Conservation (phyloP, 2,113 vertebrate genomes). For the Tragelaphus scriptus region DNA sequence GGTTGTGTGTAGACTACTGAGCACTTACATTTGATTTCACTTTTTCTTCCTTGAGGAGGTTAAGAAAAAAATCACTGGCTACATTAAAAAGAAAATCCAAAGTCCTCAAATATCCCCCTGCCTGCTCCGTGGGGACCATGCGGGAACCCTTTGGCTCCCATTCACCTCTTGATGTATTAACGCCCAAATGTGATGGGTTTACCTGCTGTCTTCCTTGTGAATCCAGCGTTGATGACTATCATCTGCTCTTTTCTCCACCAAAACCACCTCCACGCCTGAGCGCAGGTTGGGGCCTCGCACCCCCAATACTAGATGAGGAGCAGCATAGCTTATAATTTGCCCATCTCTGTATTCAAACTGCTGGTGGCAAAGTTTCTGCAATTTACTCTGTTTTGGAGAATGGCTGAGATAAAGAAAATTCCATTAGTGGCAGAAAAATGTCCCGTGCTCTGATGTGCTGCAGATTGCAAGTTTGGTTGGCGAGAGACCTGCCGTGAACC, state of each 20-base stretch:
- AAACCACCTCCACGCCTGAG: slow-evolving; percentile 24
- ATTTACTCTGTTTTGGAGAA: slow-evolving; percentile 1
- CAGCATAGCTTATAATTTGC: slow-evolving; percentile 34
- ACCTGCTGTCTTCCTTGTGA: slow-evolving; percentile 56
- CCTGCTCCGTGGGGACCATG: background rate
- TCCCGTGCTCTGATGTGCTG: background rate
- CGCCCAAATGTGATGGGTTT: rapidly evolving
- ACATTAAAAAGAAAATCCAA: background rate
- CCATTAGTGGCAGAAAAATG: background rate
- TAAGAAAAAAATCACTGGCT: background rate
- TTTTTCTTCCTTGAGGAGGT: background rate
- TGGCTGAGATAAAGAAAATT: slow-evolving; percentile 57
- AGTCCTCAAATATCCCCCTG: background rate
- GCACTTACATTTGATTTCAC: background rate
- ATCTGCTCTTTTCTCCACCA: slow-evolving; percentile 40
- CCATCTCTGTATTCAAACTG: slow-evolving; percentile 70
- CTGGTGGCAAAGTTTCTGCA: slow-evolving; percentile 29
- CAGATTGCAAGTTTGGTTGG: background rate
- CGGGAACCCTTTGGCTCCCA: background rate
- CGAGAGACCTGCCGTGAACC: background rate
- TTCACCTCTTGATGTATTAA: background rate
- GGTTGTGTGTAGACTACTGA: background rate
- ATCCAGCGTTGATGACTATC: slow-evolving; percentile 33
- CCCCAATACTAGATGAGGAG: slow-evolving; percentile 56
- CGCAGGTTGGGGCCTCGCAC: background rate